Evolutionary conservation across 2,113 vertebrate genomes (phyloP).

Genomic region (Ovis aries): DNA sequence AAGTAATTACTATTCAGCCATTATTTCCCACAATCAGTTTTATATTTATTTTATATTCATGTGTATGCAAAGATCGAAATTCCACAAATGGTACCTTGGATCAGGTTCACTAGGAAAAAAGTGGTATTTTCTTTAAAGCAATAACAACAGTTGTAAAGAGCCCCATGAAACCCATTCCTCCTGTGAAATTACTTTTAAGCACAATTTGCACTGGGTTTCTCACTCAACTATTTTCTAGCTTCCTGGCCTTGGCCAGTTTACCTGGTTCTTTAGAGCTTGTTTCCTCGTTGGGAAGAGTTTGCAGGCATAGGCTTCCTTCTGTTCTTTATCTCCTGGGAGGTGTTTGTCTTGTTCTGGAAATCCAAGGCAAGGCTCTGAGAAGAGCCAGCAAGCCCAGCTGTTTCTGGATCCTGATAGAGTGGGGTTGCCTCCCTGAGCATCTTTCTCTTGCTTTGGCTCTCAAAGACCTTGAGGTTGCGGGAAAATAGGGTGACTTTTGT

Average conservation of each 20-base stretch:
- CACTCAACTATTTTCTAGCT: not conserved
- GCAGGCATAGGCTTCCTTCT: not conserved
- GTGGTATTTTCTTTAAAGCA: not conserved
- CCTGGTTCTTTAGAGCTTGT: not conserved
- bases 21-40: not conserved
- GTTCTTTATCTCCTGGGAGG: not conserved
- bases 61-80: not conserved
- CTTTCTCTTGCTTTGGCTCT: slow-evolving; percentile 57
- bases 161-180: not conserved
- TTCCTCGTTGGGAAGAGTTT: not conserved
- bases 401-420: not conserved
- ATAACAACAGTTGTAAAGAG: not conserved
- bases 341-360: not conserved
- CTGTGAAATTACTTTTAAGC: not conserved
- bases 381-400: not conserved
- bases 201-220: not conserved
- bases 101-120: not conserved
- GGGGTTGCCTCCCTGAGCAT: not conserved
- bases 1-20: not conserved
- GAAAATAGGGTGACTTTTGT: slow-evolving; percentile 73
- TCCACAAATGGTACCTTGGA: not conserved
- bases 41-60: not conserved
- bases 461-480: slow-evolving; percentile 61
- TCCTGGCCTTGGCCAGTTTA: not conserved
- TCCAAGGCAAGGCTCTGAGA: not conserved